phyloP scores from a whole-genome alignment of 2,113 vertebrate species.

The Pterocles burchelli region DNA sequence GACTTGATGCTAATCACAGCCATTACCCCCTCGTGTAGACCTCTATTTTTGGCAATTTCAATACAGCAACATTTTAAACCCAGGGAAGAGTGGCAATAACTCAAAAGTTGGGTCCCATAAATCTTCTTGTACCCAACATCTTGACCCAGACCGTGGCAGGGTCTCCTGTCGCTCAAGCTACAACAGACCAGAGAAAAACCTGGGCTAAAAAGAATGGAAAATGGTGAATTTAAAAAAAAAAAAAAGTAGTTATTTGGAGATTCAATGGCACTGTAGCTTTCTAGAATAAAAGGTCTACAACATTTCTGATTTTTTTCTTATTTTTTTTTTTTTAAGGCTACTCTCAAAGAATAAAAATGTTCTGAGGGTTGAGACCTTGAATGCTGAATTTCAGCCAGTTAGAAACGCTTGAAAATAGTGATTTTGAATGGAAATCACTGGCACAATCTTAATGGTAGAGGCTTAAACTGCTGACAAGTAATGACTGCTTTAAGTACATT shows the following conservation, averaged over 20 bases:
- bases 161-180: background rate
- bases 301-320: background rate
- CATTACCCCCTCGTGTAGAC: accelerated
- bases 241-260: accelerated
- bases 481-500: background rate
- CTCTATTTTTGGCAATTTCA: background rate
- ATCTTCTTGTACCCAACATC: background rate
- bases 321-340: background rate
- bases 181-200: background rate
- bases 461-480: background rate
- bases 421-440: background rate
- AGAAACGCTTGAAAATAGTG: background rate
- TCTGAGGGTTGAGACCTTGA: background rate
- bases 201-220: background rate
- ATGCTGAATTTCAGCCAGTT: background rate
- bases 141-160: accelerated
- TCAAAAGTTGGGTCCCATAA: background rate
- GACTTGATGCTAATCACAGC: background rate
- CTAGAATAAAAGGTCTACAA: background rate
- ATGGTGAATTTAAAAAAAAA: accelerated
- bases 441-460: background rate
- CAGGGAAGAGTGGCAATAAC: background rate
- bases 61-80: background rate
- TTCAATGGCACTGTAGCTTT: background rate
- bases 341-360: background rate